Conservation (phyloP, 2,113 vertebrate species). For the Eonycteris spelaea region DNA sequence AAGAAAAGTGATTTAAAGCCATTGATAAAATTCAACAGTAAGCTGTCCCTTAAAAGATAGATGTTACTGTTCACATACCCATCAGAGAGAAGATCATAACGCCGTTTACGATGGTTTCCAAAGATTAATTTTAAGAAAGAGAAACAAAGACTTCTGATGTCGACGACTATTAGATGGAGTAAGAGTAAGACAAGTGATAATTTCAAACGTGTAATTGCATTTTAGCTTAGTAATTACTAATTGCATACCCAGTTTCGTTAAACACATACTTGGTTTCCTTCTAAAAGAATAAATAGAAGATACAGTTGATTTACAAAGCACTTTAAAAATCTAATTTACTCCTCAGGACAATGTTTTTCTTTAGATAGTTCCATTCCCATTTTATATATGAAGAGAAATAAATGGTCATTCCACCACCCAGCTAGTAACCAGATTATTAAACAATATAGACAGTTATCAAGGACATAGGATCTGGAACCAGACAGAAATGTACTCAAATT, state of each 20-base stretch:
- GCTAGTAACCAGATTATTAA: background rate
- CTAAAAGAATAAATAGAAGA: background rate
- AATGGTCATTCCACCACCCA: background rate
- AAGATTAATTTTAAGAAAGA: background rate
- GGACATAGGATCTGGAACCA: background rate
- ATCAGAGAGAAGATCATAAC: background rate
- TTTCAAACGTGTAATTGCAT: conserved; percentile 9
- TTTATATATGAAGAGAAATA: background rate
- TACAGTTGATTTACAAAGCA: background rate
- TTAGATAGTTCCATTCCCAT: background rate
- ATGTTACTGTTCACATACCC: background rate
- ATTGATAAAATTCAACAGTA: background rate
- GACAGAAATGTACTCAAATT: background rate
- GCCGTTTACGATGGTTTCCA: background rate
- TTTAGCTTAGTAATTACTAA: conserved; percentile 33
- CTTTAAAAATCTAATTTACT: conserved; percentile 4
- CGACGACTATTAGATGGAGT: background rate
- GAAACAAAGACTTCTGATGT: background rate
- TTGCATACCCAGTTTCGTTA: background rate
- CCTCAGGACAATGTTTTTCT: background rate
- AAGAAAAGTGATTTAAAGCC: conserved; percentile 17
- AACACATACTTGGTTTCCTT: background rate
- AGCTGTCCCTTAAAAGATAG: background rate
- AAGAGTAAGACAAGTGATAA: conserved; percentile 19
- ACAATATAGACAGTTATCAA: background rate